phyloP scores from a whole-genome alignment of 2,113 vertebrate species.

The Stercorarius parasiticus region DNA sequence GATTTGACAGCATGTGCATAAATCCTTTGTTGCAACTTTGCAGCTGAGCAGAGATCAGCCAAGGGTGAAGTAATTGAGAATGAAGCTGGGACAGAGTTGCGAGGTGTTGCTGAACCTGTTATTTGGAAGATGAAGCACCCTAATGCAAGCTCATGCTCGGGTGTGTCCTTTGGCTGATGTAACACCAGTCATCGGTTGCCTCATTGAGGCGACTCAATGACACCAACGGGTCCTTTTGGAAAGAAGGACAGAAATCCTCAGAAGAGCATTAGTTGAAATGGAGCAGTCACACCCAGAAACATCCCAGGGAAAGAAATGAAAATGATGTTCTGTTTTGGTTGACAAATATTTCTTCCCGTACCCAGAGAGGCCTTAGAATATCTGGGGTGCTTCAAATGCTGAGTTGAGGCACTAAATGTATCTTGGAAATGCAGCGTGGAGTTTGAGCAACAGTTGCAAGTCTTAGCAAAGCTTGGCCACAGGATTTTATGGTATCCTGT shows the following conservation, averaged over 20 bases:
- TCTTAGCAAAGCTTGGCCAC: neutral
- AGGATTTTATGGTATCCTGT: neutral
- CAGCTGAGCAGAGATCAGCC: neutral
- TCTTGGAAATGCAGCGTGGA: neutral
- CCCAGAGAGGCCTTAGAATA: neutral
- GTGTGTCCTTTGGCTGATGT: neutral
- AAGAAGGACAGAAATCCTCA: neutral
- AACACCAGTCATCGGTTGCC: neutral
- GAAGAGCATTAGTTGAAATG: neutral
- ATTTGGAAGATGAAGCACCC: neutral
- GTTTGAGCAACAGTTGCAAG: neutral
- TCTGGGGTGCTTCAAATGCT: neutral
- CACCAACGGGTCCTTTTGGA: neutral
- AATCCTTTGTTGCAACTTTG: neutral
- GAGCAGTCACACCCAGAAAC: neutral
- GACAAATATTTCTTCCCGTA: neutral
- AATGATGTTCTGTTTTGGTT: neutral
- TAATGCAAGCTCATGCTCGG: rapidly evolving
- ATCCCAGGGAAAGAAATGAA: neutral
- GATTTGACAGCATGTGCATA: rapidly evolving
- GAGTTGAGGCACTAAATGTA: neutral
- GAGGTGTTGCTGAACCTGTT: conserved; percentile 27
- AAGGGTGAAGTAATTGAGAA: neutral
- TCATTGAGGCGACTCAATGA: neutral
- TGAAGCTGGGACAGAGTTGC: neutral